A percentile compares a stretch with the other conserved stretches of the same genome.
Evolutionary conservation across 1,140 invertebrate genomes (phyloP).

Genomic region (Daktulosphaira vitifoliae): DNA sequence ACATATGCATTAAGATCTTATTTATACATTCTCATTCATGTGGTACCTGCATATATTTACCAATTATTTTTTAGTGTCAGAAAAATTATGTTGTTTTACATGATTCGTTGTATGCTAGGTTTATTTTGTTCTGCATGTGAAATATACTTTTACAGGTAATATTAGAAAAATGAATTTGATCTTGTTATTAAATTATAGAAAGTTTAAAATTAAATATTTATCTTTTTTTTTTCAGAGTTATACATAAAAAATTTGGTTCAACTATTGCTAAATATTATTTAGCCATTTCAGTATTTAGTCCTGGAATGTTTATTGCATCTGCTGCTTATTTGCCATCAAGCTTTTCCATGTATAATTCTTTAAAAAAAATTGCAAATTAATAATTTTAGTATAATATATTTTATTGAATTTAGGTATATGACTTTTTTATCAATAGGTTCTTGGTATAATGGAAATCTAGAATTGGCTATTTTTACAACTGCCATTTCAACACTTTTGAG

Average conservation of each 20-base stretch:
- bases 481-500: conserved; percentile 68
- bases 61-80: conserved; percentile 64
- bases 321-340: conserved; percentile 83
- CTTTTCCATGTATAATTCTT: conserved; percentile 82
- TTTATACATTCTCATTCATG: conserved; percentile 78
- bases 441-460: conserved; percentile 73
- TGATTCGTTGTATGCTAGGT: conserved; percentile 72
- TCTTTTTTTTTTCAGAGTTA: conserved; percentile 47
- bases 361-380: neutral
- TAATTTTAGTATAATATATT: neutral
- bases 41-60: conserved; percentile 75
- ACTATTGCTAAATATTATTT: conserved; percentile 77
- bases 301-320: conserved; percentile 85
- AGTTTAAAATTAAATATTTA: neutral
- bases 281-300: conserved; percentile 70
- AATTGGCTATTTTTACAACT: conserved; percentile 71
- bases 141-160: conserved; percentile 85
- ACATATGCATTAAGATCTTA: conserved; percentile 89
- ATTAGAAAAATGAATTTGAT: no score
- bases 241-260: conserved; percentile 81
- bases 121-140: conserved; percentile 73
- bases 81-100: conserved; percentile 83
- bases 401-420: conserved; percentile 50
- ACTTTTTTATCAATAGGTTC: conserved; percentile 70
- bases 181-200: conserved; percentile 34